Evolutionary conservation across 1,140 invertebrate genomes (phyloP).

Genomic region (Apis cerana): DNA sequence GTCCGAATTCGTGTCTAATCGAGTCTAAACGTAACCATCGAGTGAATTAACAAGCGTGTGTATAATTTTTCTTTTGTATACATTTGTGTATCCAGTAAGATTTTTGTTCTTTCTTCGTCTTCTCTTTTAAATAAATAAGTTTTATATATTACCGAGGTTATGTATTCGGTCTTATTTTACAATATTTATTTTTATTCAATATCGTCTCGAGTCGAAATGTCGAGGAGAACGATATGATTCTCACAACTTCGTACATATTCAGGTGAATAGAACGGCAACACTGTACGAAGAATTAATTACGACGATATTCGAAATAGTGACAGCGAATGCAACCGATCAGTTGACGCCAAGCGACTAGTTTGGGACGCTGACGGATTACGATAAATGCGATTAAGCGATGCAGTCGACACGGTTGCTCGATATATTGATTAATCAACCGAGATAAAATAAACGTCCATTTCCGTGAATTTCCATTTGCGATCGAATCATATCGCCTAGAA

Average conservation of each 20-base stretch:
- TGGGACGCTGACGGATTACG: conserved; percentile 39
- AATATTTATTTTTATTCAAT: too few species aligned
- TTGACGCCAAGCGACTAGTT: conserved; percentile 1
- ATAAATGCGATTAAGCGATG: conserved; percentile 36
- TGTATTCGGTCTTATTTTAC: too few species aligned
- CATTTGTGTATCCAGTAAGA: too few species aligned
- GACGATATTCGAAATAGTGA: conserved; percentile 15
- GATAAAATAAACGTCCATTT: not conserved
- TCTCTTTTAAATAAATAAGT: too few species aligned
- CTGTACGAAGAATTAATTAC: conserved; percentile 20
- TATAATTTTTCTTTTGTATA: too few species aligned
- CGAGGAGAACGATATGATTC: too few species aligned
- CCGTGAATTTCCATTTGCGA: not conserved
- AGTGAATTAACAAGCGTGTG: too few species aligned
- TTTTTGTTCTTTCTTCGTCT: too few species aligned
- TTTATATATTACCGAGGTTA: too few species aligned
- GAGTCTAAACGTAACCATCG: too few species aligned
- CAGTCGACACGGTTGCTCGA: conserved; percentile 16
- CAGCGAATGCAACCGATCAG: conserved; percentile 5
- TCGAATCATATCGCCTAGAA: not conserved
- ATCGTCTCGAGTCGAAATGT: too few species aligned
- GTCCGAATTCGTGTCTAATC: too few species aligned
- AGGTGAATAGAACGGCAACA: not conserved
- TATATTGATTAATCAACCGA: conserved; percentile 28
- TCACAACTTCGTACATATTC: not conserved